phyloP scores from a whole-genome alignment of 2,113 vertebrate species.

The Odontesthes bonariensis region DNA sequence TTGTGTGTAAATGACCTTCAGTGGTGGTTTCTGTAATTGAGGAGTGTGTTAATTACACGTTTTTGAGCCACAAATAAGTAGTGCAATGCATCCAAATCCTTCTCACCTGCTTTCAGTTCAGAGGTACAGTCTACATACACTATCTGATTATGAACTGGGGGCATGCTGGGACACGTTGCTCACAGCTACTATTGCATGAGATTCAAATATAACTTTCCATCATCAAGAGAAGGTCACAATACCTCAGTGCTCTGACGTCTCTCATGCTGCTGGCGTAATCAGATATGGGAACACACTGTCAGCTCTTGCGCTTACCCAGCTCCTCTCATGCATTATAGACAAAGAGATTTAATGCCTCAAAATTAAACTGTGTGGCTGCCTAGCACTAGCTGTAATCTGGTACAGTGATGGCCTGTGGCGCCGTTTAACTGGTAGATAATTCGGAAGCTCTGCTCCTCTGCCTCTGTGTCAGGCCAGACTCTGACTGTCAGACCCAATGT shows the following conservation, averaged over 20 bases:
- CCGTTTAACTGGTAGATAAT: constrained; percentile 42
- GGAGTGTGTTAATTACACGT: constrained; percentile 50
- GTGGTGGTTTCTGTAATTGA: constrained; percentile 25
- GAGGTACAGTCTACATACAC: constrained; percentile 20
- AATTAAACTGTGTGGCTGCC: constrained; percentile 41
- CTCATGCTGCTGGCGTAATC: constrained; percentile 62
- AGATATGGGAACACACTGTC: constrained; percentile 48
- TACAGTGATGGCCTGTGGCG: constrained; percentile 21
- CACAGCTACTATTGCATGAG: constrained; percentile 25
- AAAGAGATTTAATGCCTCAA: constrained; percentile 47
- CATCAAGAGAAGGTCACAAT: constrained; percentile 29
- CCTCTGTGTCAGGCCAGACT: constrained; percentile 23
- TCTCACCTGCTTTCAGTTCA: constrained; percentile 33
- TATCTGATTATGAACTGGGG: constrained; percentile 48
- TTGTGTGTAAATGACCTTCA: constrained; percentile 19
- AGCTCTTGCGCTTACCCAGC: constrained; percentile 42
- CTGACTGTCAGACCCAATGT: not conserved
- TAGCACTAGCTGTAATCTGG: constrained; percentile 40
- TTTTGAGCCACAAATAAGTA: constrained; percentile 34
- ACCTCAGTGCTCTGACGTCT: constrained; percentile 37
- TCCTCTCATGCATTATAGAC: constrained; percentile 72
- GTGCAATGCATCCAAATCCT: not conserved
- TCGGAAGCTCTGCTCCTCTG: constrained; percentile 27
- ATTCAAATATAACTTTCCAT: constrained; percentile 46
- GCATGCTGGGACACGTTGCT: constrained; percentile 43